A percentile compares a stretch with the other conserved stretches of the same genome.
These are phyloP conservation scores for Microctonus aethiopoides DNA, from an alignment of 2,888 invertebrate species.

Conservation along the genomic window DNA sequence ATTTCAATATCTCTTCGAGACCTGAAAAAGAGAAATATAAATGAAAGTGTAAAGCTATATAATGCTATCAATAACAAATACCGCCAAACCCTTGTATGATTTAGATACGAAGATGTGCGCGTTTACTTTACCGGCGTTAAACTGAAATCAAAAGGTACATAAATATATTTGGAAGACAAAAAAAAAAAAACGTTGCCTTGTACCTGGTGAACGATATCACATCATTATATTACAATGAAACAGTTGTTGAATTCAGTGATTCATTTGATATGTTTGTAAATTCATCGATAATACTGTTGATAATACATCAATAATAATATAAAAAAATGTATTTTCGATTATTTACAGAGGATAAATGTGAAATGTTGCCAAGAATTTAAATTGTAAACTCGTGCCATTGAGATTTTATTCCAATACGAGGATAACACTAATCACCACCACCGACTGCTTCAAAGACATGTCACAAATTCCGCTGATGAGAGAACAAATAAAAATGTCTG, in stretches of 20 bases:
- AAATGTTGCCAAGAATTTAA: slow-evolving; percentile 30
- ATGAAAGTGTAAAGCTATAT: slow-evolving; percentile 32
- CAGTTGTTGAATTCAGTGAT: neutral
- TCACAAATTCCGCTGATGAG: slow-evolving; percentile 50
- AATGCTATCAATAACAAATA: slow-evolving; percentile 48
- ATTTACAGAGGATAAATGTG: slow-evolving; percentile 23
- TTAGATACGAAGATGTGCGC: slow-evolving; percentile 49
- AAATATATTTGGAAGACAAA: neutral
- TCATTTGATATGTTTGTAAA: neutral
- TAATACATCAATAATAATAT: neutral
- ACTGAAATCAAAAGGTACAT: slow-evolving; percentile 28
- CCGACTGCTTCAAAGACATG: slow-evolving; percentile 43
- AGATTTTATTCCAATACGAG: slow-evolving; percentile 37
- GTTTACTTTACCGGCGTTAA: slow-evolving; percentile 2
- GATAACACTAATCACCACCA: slow-evolving; percentile 31
- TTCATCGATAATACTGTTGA: neutral
- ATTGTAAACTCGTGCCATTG: slow-evolving; percentile 7
- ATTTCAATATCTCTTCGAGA: neutral
- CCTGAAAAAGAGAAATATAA: slow-evolving; percentile 10
- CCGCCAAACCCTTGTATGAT: slow-evolving; percentile 59
- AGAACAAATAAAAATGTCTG: slow-evolving; percentile 31
- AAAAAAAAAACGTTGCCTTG: neutral
- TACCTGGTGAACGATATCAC: slow-evolving; percentile 5
- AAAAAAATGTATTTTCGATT: slow-evolving; percentile 23
- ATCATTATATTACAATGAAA: neutral